These are phyloP conservation scores for Leucophenga maculata DNA, from an alignment of 2,888 invertebrate species.

Conservation along the genomic window DNA sequence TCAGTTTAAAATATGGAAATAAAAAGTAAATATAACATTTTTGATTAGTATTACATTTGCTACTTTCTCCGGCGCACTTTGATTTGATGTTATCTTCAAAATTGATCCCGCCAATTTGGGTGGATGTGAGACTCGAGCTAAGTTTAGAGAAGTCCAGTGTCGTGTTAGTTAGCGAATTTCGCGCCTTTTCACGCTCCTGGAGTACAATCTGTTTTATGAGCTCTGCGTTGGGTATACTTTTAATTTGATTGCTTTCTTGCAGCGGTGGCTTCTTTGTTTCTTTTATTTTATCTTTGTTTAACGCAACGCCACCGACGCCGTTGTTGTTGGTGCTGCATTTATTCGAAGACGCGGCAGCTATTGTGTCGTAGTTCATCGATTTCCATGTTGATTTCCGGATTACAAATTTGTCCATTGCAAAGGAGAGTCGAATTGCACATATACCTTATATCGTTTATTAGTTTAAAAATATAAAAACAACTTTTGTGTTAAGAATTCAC, in stretches of 20 bases:
- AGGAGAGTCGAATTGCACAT: neutral
- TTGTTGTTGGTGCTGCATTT: constrained; percentile 6
- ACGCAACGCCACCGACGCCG: neutral
- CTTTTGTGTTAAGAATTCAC: too few species aligned
- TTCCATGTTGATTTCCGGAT: constrained; percentile 60
- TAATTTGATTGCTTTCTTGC: constrained; percentile 34
- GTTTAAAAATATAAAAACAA: neutral
- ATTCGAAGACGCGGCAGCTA: constrained; percentile 33
- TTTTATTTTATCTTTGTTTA: neutral
- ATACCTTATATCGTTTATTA: constrained; percentile 30
- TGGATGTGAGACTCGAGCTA: neutral
- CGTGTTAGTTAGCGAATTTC: neutral
- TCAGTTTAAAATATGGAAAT: neutral
- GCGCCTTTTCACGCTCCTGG: neutral
- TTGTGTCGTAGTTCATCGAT: constrained; percentile 51
- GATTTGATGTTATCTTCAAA: neutral
- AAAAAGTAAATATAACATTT: too few species aligned
- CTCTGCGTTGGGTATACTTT: neutral
- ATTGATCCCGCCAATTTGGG: neutral
- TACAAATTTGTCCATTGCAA: constrained; percentile 61
- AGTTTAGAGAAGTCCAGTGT: neutral
- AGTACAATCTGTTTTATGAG: neutral
- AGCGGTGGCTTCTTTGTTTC: constrained; percentile 30
- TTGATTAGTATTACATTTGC: constrained; percentile 1
- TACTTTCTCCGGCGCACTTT: neutral